Evolutionary conservation across 2,888 invertebrate species (phyloP).

Genomic region (Automeris io): DNA sequence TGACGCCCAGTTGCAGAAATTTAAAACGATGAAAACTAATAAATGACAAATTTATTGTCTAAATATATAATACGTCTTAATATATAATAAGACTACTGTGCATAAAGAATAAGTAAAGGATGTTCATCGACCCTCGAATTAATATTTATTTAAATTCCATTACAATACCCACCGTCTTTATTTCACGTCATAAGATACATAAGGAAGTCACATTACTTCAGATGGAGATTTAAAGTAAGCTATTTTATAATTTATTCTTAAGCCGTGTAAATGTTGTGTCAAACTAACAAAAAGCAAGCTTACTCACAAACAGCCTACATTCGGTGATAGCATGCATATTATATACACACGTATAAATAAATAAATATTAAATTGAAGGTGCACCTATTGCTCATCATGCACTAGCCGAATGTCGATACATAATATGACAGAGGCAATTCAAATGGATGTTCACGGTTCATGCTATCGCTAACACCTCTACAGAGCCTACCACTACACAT

Average conservation of each 20-base stretch:
- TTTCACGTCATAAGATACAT: neutral
- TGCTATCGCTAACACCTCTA: slow-evolving; percentile 45
- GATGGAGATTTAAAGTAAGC: slow-evolving; percentile 42
- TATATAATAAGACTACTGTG: too few relatives aligned
- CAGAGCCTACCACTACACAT: slow-evolving; percentile 46
- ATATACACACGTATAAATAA: too few relatives aligned
- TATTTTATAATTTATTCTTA: slow-evolving; percentile 32
- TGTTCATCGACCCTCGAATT: too few relatives aligned
- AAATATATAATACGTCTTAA: neutral
- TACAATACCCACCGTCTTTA: neutral
- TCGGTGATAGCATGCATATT: slow-evolving; percentile 57
- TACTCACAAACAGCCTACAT: slow-evolving; percentile 55
- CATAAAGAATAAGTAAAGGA: too few relatives aligned
- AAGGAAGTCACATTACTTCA: slow-evolving; percentile 23
- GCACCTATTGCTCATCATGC: slow-evolving; percentile 35
- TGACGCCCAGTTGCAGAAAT: too few relatives aligned
- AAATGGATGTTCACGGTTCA: slow-evolving; percentile 22
- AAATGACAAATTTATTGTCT: too few relatives aligned
- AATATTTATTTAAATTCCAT: too few relatives aligned
- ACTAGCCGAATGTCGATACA: slow-evolving; percentile 20
- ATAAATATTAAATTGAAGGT: slow-evolving; percentile 27
- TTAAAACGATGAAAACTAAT: too few relatives aligned
- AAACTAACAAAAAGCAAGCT: slow-evolving; percentile 63
- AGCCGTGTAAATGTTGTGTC: slow-evolving; percentile 45
- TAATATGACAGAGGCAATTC: slow-evolving; percentile 11